phyloP scores from a whole-genome alignment of 2,888 invertebrate species.

The Tupiocoris notatus region DNA sequence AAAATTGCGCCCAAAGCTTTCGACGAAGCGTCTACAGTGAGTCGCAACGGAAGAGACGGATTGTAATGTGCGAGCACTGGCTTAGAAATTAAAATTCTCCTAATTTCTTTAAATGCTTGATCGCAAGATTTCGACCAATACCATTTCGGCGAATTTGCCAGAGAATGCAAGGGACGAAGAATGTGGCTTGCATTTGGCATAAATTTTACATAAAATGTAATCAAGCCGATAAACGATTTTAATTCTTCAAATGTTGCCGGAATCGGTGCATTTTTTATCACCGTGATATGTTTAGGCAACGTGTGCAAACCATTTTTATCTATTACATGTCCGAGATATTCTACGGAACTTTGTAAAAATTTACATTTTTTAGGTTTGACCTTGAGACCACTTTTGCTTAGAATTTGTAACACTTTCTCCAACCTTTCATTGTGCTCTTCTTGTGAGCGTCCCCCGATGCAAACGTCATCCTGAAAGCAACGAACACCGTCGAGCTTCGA shows the following conservation, averaged over 20 bases:
- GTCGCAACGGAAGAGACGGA: not conserved
- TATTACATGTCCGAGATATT: constrained; percentile 40
- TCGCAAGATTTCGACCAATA: constrained; percentile 23
- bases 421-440: constrained; percentile 29
- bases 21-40: constrained; percentile 25
- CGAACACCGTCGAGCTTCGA: not conserved
- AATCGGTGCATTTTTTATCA: constrained; percentile 46
- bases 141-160: constrained; percentile 11
- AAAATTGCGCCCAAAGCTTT: constrained; percentile 32
- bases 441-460: not conserved
- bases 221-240: constrained; percentile 50
- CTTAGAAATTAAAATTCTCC: not conserved
- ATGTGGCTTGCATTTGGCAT: constrained; percentile 43
- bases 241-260: constrained; percentile 48
- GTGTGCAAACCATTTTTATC: constrained; percentile 26
- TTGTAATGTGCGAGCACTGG: constrained; percentile 38
- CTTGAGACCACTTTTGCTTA: constrained; percentile 20
- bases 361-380: constrained; percentile 39
- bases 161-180: constrained; percentile 29
- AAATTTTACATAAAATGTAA: constrained; percentile 53
- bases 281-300: constrained; percentile 45
- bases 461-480: constrained; percentile 38
- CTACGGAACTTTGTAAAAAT: constrained; percentile 15
- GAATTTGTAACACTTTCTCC: not conserved
- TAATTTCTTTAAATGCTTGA: constrained; percentile 24